phyloP scores from a whole-genome alignment of 2,113 vertebrate species.

The Turnix velox region DNA sequence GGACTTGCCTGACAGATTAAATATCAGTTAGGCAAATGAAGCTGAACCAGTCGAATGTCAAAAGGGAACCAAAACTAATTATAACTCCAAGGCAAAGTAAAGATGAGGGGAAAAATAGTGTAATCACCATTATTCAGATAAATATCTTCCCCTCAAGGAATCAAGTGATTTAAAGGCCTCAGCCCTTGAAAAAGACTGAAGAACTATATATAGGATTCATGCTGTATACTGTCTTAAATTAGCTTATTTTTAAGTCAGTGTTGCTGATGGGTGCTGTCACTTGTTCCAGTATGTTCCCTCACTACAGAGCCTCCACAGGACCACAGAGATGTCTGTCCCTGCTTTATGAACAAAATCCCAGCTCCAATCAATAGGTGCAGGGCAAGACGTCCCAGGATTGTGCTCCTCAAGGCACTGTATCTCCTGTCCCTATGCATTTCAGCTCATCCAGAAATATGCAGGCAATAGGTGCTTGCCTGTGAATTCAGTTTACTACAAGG shows the following conservation, averaged over 20 bases:
- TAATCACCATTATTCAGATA: neutral
- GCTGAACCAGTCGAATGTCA: neutral
- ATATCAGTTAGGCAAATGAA: slow-evolving; percentile 5
- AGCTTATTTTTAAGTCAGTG: neutral
- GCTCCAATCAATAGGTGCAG: neutral
- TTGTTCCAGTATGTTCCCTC: neutral
- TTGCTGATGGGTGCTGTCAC: neutral
- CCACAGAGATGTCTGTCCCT: neutral
- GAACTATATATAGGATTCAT: neutral
- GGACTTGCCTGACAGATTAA: neutral
- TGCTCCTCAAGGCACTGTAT: neutral
- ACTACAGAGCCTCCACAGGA: neutral
- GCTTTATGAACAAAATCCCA: neutral
- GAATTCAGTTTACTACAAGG: neutral
- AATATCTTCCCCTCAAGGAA: neutral
- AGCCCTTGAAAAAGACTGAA: neutral
- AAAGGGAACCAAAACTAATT: neutral
- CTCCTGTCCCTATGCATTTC: neutral
- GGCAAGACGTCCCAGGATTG: neutral
- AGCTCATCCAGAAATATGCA: neutral
- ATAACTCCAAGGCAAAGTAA: neutral
- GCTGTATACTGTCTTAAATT: neutral
- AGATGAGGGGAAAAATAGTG: neutral
- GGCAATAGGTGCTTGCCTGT: neutral
- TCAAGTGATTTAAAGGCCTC: neutral